These are phyloP conservation scores for Lasioglossum lativentre DNA, from an alignment of 2,888 invertebrate genomes.

Conservation along the genomic window DNA sequence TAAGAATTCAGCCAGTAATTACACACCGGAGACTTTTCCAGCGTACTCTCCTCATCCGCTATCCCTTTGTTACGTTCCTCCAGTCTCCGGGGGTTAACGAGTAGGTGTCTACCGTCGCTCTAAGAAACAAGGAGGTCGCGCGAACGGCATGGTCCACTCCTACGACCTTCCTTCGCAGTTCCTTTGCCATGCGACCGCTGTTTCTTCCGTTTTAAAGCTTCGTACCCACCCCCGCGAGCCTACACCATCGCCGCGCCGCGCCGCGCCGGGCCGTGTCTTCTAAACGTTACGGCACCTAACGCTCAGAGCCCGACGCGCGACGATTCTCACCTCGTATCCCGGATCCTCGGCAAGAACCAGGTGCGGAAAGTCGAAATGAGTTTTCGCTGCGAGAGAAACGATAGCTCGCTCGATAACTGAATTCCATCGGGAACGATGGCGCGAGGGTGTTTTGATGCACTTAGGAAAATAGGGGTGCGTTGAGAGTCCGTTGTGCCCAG, in stretches of 20 bases:
- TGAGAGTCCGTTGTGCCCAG: background rate
- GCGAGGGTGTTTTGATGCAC: conserved; percentile 4
- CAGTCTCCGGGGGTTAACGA: conserved; percentile 70
- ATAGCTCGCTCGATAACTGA: conserved; percentile 17
- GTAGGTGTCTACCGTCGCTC: conserved; percentile 66
- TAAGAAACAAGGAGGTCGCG: conserved; percentile 69
- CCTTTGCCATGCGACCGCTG: conserved; percentile 29
- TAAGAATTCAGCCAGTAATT: conserved; percentile 77
- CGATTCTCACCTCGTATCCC: background rate
- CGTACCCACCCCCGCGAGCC: background rate
- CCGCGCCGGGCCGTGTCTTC: no score
- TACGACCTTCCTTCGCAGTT: conserved; percentile 19
- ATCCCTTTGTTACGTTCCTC: conserved; percentile 70
- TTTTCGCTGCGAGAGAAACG: conserved; percentile 26
- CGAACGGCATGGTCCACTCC: conserved; percentile 46
- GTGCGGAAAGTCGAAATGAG: conserved; percentile 28
- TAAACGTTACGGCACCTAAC: background rate
- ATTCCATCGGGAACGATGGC: background rate
- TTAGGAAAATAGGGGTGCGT: background rate
- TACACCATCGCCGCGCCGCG: background rate
- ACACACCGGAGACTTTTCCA: conserved; percentile 75
- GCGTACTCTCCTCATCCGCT: conserved; percentile 54
- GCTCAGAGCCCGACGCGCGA: background rate
- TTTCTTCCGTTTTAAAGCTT: conserved; percentile 10
- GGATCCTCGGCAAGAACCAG: background rate